Conservation (phyloP, 1,140 invertebrate species). For the Tetramorium parvispinum region DNA sequence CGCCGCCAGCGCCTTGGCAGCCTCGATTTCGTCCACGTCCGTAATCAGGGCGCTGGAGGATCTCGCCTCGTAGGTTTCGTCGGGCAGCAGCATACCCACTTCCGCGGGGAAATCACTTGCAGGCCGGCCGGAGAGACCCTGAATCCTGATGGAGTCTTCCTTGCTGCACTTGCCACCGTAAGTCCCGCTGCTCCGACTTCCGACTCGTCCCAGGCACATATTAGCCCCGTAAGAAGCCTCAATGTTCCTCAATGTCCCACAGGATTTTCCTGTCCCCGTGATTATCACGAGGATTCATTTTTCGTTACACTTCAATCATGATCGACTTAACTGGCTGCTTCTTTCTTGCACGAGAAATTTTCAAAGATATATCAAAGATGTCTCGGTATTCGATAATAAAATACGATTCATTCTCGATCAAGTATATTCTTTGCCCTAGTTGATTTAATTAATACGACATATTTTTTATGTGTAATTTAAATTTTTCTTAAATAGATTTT, state of each 20-base stretch:
- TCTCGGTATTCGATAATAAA: not conserved
- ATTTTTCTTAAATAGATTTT: not conserved
- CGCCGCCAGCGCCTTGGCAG: conserved; percentile 85
- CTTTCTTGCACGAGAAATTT: not conserved
- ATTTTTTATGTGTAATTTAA: not conserved
- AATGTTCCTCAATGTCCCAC: conserved; percentile 8
- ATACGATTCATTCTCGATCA: not conserved
- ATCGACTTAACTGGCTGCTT: not conserved
- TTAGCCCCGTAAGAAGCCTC: conserved; percentile 69
- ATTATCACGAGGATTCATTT: conserved; percentile 41
- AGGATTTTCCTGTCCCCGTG: conserved; percentile 15
- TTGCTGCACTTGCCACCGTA: conserved; percentile 66
- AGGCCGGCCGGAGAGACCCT: conserved; percentile 14
- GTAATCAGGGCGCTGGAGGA: conserved; percentile 73
- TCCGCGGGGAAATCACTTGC: conserved; percentile 42
- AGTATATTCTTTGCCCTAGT: not conserved
- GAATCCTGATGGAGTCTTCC: conserved; percentile 58
- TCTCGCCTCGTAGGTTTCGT: conserved; percentile 89
- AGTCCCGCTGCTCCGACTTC: conserved; percentile 70
- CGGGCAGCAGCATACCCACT: conserved; percentile 88
- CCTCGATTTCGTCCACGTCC: conserved; percentile 82
- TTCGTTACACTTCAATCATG: not conserved
- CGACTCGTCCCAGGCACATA: conserved; percentile 81
- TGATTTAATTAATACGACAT: not conserved
- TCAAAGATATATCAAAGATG: not conserved